phyloP scores from a whole-genome alignment of 2,113 vertebrate species.

The Merops nubicus region DNA sequence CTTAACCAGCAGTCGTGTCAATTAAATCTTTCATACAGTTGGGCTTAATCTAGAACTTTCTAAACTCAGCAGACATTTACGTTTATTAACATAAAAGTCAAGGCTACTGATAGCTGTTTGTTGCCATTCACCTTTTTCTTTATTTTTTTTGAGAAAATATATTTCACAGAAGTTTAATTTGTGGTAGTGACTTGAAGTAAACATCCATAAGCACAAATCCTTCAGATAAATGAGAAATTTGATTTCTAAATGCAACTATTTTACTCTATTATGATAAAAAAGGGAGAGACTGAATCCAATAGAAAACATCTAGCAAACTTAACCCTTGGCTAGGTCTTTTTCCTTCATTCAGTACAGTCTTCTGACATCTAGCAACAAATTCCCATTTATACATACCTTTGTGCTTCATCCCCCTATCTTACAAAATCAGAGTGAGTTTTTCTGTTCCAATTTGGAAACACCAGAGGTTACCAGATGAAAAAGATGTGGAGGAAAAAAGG shows the following conservation, averaged over 20 bases:
- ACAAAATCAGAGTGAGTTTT: background rate
- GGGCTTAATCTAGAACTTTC: background rate
- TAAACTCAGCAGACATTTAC: background rate
- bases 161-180: slow-evolving; percentile 40
- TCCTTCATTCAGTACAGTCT: background rate
- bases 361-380: background rate
- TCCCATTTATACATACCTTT: background rate
- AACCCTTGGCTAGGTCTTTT: background rate
- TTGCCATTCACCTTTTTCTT: background rate
- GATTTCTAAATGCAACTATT: background rate
- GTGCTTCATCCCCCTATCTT: background rate
- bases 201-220: background rate
- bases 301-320: background rate
- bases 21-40: slow-evolving; percentile 16
- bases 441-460: background rate
- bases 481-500: background rate
- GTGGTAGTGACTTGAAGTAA: slow-evolving; percentile 44
- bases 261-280: background rate
- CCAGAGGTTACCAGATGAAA: background rate
- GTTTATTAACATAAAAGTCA: background rate
- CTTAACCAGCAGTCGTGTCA: background rate
- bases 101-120: background rate
- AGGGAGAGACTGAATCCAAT: background rate
- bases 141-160: background rate
- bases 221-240: background rate